Evolutionary conservation across 2,797 vertebrate species (phyloP).

Genomic region (Spinus olivaceus): DNA sequence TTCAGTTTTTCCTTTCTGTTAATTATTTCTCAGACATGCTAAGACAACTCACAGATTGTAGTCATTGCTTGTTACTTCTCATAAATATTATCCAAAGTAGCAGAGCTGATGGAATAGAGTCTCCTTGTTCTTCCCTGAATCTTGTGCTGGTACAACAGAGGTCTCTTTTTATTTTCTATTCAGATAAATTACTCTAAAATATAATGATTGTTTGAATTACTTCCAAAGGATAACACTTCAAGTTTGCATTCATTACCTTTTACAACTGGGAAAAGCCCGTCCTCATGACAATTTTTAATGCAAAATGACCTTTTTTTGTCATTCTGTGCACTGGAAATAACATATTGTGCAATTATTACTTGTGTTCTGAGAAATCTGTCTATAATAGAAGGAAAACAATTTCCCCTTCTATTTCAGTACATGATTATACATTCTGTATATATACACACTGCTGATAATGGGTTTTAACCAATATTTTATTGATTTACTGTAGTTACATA

Average conservation of each 20-base stretch:
- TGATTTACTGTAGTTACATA: background rate
- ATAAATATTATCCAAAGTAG: background rate
- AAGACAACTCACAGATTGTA: accelerated
- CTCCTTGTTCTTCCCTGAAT: background rate
- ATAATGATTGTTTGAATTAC: background rate
- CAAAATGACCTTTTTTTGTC: background rate
- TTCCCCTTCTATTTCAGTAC: background rate
- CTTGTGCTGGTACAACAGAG: background rate
- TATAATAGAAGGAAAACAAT: background rate
- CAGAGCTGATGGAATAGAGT: background rate
- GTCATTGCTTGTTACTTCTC: background rate
- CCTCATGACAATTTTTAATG: background rate
- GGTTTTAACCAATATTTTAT: background rate
- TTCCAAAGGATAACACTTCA: background rate
- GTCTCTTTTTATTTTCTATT: background rate
- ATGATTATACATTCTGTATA: background rate
- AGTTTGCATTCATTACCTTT: background rate
- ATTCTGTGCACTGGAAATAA: background rate
- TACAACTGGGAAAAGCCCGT: background rate
- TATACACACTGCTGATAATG: background rate
- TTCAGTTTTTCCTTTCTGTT: background rate
- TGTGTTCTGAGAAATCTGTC: background rate
- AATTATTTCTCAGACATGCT: background rate
- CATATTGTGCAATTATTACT: background rate
- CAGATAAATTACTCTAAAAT: background rate